Conservation (phyloP, 1,140 invertebrate species). For the Stegodyphus mimosarum region DNA sequence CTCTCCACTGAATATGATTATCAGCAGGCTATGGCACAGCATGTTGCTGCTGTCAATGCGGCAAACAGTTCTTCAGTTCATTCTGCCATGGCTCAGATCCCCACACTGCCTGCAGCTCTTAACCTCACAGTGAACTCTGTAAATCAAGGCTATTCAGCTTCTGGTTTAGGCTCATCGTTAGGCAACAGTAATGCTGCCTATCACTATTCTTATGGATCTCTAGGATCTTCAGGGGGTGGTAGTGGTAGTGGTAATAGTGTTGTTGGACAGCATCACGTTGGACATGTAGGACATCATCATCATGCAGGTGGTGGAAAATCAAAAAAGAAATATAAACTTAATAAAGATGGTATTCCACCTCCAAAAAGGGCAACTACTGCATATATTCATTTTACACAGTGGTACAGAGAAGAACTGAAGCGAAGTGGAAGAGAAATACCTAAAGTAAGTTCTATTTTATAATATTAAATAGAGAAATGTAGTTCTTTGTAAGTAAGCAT, state of each 20-base stretch:
- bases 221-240: conserved; percentile 36
- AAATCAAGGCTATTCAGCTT: conserved; percentile 47
- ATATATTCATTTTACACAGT: conserved; percentile 65
- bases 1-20: conserved; percentile 62
- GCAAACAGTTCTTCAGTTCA: conserved; percentile 62
- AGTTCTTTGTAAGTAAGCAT: too few species aligned
- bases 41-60: conserved; percentile 57
- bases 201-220: conserved; percentile 49
- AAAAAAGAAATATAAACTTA: conserved; percentile 64
- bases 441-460: conserved; percentile 53
- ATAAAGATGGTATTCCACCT: conserved; percentile 64
- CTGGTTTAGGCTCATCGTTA: conserved; percentile 42
- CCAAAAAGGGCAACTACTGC: conserved; percentile 65
- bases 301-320: conserved; percentile 60
- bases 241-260: conserved; percentile 44
- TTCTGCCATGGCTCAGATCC: conserved; percentile 62
- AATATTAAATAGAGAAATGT: too few species aligned
- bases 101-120: conserved; percentile 60
- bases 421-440: conserved; percentile 64
- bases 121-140: conserved; percentile 63
- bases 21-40: conserved; percentile 64
- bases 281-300: conserved; percentile 35
- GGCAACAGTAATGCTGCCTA: conserved; percentile 56
- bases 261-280: conserved; percentile 38
- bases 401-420: conserved; percentile 65